Percentiles rank a stretch among this genome's conserved stretches.
Conservation (phyloP, 2,797 vertebrate species). For the Buceros bicornis region DNA sequence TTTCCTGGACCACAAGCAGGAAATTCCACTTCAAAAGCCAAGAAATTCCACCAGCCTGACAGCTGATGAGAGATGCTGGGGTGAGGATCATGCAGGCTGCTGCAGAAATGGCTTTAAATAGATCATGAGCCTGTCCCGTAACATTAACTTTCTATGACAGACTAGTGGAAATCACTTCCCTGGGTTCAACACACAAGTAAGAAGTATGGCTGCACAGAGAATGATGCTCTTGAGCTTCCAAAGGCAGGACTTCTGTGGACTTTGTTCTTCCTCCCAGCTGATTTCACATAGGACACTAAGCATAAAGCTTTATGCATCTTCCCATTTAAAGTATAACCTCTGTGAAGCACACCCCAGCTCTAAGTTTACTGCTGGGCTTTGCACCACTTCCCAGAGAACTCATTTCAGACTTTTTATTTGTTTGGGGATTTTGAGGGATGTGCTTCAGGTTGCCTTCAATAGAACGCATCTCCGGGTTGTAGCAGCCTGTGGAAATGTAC, state of each 20-base stretch:
- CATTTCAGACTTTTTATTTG: neutral
- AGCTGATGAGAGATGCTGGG: slow-evolving; percentile 32
- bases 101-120: slow-evolving; percentile 47
- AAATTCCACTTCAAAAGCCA: slow-evolving; percentile 41
- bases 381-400: neutral
- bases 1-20: slow-evolving; percentile 25
- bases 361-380: neutral
- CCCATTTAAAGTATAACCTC: neutral
- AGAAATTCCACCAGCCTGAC: slow-evolving; percentile 53
- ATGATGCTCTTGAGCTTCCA: neutral
- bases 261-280: neutral
- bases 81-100: neutral
- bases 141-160: slow-evolving; percentile 34
- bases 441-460: neutral
- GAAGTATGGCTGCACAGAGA: neutral
- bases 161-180: neutral
- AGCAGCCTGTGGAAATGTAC: neutral
- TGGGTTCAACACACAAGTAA: neutral
- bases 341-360: neutral
- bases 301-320: neutral
- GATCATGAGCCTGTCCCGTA: slow-evolving; percentile 6
- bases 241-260: neutral
- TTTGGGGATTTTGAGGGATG: neutral
- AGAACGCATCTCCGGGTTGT: neutral
- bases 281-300: neutral